Evolutionary conservation across 2,113 vertebrate species (phyloP).

Genomic region (Syngnathoides biaculeatus): DNA sequence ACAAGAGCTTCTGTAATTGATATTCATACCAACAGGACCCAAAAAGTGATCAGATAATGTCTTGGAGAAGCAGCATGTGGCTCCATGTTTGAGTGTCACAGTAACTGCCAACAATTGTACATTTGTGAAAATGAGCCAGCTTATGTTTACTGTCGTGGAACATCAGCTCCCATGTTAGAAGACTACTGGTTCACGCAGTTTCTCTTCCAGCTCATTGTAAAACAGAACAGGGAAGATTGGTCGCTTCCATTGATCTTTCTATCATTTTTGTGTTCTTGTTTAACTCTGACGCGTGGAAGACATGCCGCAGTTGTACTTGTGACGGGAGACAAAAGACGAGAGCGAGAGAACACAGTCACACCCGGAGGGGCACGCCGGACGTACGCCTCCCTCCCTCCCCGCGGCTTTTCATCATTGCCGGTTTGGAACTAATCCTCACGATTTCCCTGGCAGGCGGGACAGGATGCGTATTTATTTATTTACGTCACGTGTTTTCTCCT

Average conservation of each 20-base stretch:
- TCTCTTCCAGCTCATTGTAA: no score
- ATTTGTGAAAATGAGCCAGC: no score
- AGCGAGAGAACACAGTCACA: slow-evolving; percentile 6
- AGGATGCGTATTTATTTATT: slow-evolving; percentile 73
- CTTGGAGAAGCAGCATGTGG: no score
- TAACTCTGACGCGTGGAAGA: slow-evolving; percentile 50
- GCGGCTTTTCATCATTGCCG: slow-evolving; percentile 71
- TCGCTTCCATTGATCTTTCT: slow-evolving; percentile 51
- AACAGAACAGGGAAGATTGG: slow-evolving; percentile 40
- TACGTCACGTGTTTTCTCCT: slow-evolving; percentile 56
- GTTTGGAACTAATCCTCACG: slow-evolving; percentile 78
- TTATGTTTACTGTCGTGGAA: no score
- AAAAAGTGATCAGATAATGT: no score
- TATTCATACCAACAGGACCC: no score
- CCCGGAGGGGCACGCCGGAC: slow-evolving; percentile 21
- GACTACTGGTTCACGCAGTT: no score
- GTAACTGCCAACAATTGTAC: no score
- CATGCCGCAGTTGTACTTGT: slow-evolving; percentile 39
- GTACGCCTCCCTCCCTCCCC: slow-evolving; percentile 34
- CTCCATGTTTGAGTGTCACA: no score
- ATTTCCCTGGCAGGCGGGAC: slow-evolving; percentile 72
- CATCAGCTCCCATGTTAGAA: no score
- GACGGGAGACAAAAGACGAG: slow-evolving; percentile 14
- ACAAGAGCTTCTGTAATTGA: no score
- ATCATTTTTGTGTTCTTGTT: slow-evolving; percentile 30